Conservation (phyloP, 1,140 invertebrate species). For the Chlorops oryzae region DNA sequence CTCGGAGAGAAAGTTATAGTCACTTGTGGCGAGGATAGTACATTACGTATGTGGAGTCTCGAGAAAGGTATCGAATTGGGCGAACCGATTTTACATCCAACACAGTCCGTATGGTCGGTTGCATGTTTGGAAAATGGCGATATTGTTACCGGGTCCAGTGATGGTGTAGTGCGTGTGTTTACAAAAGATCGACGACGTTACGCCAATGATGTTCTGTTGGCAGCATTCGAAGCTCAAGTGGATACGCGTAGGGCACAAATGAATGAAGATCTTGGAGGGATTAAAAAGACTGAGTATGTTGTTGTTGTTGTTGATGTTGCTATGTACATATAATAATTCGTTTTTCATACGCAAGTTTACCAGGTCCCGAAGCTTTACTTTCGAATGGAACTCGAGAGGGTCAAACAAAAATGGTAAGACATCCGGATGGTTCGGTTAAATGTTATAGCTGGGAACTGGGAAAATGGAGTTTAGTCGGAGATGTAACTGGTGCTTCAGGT, state of each 20-base stretch:
- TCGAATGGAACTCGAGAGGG: conserved; percentile 74
- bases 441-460: conserved; percentile 74
- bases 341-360: conserved; percentile 55
- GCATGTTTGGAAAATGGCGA: conserved; percentile 76
- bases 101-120: conserved; percentile 85
- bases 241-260: conserved; percentile 52
- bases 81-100: conserved; percentile 70
- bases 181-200: conserved; percentile 61
- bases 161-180: conserved; percentile 81
- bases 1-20: conserved; percentile 58
- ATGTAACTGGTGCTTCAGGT: conserved; percentile 76
- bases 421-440: conserved; percentile 61
- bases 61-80: conserved; percentile 45
- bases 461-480: conserved; percentile 82
- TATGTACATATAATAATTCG: background rate
- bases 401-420: conserved; percentile 77
- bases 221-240: conserved; percentile 68
- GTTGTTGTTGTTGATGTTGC: conserved; percentile 10
- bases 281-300: conserved; percentile 68
- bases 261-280: conserved; percentile 59
- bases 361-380: conserved; percentile 67
- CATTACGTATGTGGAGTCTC: conserved; percentile 75
- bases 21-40: conserved; percentile 80
- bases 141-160: conserved; percentile 82
- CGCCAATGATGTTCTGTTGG: conserved; percentile 57